Evolutionary conservation across 2,113 vertebrate species (phyloP), one percentile per base, ranked within the genome.

Genomic region (Saccopteryx bilineata): DNA sequence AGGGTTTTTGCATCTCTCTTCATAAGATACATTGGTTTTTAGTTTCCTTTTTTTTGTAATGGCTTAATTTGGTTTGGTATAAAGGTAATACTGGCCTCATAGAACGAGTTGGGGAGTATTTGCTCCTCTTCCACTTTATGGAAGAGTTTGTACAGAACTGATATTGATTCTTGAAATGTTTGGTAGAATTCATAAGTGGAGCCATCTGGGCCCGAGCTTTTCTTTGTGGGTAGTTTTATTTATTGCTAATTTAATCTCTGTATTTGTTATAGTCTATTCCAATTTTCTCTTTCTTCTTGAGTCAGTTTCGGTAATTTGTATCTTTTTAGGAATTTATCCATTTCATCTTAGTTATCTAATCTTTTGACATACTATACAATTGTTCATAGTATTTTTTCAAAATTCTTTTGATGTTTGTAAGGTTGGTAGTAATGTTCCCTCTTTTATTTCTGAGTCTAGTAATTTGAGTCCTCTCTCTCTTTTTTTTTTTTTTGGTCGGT

Each of bases 241-340:
- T 72, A 87, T 83, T 86, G 48, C 26, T 58, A 65, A 60, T 52
- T 90, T 13, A 23, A 11, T 66, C 9, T 84, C 14, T 50, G 24
- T 26, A 19, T 78, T 83, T 79, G 3, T 58, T 72, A 11, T 5
- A 69, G 6, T 87, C n/a, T 90, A 26, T 33, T 96, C 24, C 54
- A n/a, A 72, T 84, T 92, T 90, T 75, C 90, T 74, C 1, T 85
- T 89, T 91, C 68, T 88, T 80, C 65, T 84, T 76, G 60, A 66
- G 60, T 92, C 56, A 80, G 65, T 81, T 92, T 95, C 90, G 66
- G 23, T 68, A 84, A 48, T 69, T 68, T 61, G 28, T 84, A 5
- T 72, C 33, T 79, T 91, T 85, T 21, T 92, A 83, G n/a, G 79
- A 86, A 74, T 68, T 17, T 69, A 31, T 91, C 50, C 5, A 18